These are phyloP conservation scores for Oreotrochilus melanogaster DNA, from an alignment of 2,113 vertebrate species.

Conservation along the genomic window DNA sequence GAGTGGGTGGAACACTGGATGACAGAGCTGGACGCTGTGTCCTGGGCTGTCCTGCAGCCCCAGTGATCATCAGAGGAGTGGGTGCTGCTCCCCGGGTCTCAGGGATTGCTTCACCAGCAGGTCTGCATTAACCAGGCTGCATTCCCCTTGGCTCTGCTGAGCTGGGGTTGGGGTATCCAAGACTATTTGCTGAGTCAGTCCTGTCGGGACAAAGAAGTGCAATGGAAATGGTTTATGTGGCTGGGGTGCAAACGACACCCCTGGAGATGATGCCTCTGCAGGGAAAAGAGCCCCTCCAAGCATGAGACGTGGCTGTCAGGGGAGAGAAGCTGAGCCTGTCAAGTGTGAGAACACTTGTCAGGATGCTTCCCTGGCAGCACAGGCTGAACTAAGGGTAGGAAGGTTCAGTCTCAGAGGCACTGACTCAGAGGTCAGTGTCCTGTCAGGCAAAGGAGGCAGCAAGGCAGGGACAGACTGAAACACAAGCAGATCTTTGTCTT, in stretches of 20 bases:
- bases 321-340: background rate
- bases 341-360: background rate
- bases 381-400: background rate
- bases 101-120: background rate
- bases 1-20: fast-evolving
- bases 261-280: background rate
- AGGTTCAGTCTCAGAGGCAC: too few species aligned
- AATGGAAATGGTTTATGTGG: background rate
- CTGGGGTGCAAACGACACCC: background rate
- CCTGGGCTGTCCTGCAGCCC: background rate
- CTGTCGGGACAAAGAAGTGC: background rate
- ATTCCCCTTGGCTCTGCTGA: background rate
- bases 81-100: background rate
- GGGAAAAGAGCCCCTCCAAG: background rate
- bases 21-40: fast-evolving
- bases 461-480: background rate
- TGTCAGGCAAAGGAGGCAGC: background rate
- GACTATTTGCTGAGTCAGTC: background rate
- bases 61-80: background rate
- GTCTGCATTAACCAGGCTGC: background rate
- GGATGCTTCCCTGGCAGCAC: background rate
- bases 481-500: background rate
- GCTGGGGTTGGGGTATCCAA: background rate
- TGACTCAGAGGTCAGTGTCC: too few species aligned
- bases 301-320: fast-evolving